phyloP scores from a whole-genome alignment of 2,113 vertebrate genomes.

The Podiceps cristatus region DNA sequence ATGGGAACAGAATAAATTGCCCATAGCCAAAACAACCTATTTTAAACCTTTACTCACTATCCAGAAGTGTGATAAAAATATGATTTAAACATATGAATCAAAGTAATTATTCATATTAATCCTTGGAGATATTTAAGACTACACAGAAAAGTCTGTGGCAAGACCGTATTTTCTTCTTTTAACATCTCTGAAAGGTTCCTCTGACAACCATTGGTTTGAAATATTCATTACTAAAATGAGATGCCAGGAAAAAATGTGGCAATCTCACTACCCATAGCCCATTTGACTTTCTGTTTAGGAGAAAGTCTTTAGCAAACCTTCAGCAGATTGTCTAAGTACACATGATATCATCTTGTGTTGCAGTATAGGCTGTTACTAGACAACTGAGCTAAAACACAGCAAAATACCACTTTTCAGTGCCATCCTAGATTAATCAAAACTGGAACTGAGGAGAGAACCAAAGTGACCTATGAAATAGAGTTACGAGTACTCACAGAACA shows the following conservation, averaged over 20 bases:
- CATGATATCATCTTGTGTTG: rapidly evolving
- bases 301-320: background rate
- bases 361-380: background rate
- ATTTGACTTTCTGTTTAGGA: background rate
- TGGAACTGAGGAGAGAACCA: background rate
- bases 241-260: background rate
- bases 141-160: background rate
- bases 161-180: background rate
- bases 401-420: background rate
- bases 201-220: background rate
- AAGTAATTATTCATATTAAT: background rate
- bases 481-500: conserved; percentile 87
- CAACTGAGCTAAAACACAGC: background rate
- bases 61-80: background rate
- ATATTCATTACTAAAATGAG: background rate
- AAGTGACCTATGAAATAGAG: background rate
- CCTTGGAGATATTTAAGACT: background rate
- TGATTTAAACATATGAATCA: background rate
- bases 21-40: background rate
- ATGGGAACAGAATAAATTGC: background rate
- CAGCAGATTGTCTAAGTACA: rapidly evolving
- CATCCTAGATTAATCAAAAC: background rate
- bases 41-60: background rate
- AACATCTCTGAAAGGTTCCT: background rate
- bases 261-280: background rate